These are phyloP conservation scores for Euplagia quadripunctaria DNA, from an alignment of 2,888 invertebrate species.

Conservation along the genomic window DNA sequence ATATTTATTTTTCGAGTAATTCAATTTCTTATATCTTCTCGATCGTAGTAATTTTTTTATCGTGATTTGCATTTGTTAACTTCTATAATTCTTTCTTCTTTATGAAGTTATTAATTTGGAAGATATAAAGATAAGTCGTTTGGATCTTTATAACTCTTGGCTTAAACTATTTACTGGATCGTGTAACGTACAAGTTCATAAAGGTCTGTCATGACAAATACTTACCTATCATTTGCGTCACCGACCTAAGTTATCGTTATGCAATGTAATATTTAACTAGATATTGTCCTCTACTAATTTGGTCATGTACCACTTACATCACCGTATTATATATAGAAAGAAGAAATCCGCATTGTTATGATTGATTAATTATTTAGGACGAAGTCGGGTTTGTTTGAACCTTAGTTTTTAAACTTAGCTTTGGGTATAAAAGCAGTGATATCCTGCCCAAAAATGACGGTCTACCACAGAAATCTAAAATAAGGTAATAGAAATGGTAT, in stretches of 20 bases:
- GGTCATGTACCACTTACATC: neutral
- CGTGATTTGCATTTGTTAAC: slow-evolving; percentile 59
- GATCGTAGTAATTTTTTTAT: slow-evolving; percentile 37
- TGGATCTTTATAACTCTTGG: neutral
- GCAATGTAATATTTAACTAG: neutral
- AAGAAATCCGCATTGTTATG: neutral
- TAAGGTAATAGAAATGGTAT: no score
- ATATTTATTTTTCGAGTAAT: slow-evolving; percentile 3
- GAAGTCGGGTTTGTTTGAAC: no score
- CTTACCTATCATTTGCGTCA: neutral
- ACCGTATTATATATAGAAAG: neutral
- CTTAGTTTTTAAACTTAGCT: no score
- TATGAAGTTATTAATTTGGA: neutral
- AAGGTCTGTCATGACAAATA: neutral
- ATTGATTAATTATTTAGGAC: no score
- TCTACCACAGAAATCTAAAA: no score
- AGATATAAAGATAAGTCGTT: neutral
- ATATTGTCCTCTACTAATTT: neutral
- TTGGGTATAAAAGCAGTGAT: no score
- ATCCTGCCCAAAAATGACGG: no score
- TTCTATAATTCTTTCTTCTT: slow-evolving; percentile 25
- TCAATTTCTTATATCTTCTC: slow-evolving; percentile 8
- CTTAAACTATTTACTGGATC: neutral
- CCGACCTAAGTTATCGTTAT: neutral
- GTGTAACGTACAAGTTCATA: no score